phyloP scores from a whole-genome alignment of 2,113 vertebrate species.

The Ondatra zibethicus region DNA sequence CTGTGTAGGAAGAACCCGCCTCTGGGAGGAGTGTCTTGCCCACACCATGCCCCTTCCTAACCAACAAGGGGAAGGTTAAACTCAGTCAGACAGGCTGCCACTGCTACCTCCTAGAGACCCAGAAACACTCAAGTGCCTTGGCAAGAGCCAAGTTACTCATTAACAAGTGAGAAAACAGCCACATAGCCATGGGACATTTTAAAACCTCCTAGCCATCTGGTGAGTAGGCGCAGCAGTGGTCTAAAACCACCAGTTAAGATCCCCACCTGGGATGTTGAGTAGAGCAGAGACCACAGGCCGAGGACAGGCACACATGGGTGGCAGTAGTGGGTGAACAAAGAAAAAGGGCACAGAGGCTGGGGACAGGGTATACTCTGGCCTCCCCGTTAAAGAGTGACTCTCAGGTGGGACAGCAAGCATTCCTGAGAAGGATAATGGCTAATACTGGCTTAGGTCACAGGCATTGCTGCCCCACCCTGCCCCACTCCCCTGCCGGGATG shows the following conservation, averaged over 20 bases:
- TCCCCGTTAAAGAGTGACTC: neutral
- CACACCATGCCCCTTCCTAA: neutral
- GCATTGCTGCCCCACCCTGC: neutral
- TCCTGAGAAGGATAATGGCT: neutral
- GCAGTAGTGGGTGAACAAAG: neutral
- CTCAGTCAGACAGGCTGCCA: neutral
- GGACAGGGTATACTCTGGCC: fast-evolving
- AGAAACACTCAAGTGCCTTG: conserved; percentile 35
- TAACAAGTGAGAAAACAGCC: conserved; percentile 59
- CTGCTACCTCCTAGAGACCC: neutral
- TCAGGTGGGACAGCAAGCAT: neutral
- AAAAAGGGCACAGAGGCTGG: fast-evolving
- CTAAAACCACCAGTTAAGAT: neutral
- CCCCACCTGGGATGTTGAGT: neutral
- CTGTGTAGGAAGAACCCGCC: neutral
- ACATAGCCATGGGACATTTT: neutral
- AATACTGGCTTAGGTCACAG: neutral
- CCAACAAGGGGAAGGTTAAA: neutral
- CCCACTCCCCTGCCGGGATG: neutral
- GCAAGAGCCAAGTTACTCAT: conserved; percentile 61
- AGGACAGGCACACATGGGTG: fast-evolving
- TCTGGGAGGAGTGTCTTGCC: neutral
- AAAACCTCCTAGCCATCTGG: neutral
- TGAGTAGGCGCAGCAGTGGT: neutral
- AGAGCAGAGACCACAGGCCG: neutral